phyloP scores from a whole-genome alignment of 1,140 invertebrate species.

The Caenorhabditis latens region DNA sequence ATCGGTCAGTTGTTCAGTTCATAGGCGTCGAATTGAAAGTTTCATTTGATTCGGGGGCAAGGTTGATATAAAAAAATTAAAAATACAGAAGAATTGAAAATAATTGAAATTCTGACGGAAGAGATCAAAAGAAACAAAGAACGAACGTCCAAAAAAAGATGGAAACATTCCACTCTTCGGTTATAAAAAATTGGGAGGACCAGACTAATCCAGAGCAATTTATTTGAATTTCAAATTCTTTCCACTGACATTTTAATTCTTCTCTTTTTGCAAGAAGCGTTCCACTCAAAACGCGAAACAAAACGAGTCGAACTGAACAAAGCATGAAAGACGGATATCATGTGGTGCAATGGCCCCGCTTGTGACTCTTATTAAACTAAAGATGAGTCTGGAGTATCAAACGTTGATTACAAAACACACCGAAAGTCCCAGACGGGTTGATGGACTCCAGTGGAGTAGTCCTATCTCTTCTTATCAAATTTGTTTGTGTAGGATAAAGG shows the following conservation, averaged over 20 bases:
- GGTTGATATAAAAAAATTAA: background rate
- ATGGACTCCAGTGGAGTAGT: no score
- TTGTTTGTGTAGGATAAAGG: no score
- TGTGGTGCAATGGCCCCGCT: background rate
- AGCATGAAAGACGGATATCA: background rate
- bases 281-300: background rate
- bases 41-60: background rate
- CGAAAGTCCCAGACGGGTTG: background rate
- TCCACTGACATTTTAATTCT: background rate
- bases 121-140: no score
- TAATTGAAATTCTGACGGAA: no score
- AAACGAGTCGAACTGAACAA: background rate
- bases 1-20: slow-evolving; percentile 16
- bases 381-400: slow-evolving; percentile 1
- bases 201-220: no score
- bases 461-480: no score
- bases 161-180: no score
- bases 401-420: background rate
- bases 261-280: background rate
- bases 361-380: slow-evolving; percentile 16
- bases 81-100: background rate
- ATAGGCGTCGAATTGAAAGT: background rate
- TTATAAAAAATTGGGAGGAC: no score
- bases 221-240: no score
- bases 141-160: no score